Percentiles rank a stretch among this genome's conserved stretches.
Conservation (phyloP, 2,797 vertebrate genomes). For the Tamandua tetradactyla region DNA sequence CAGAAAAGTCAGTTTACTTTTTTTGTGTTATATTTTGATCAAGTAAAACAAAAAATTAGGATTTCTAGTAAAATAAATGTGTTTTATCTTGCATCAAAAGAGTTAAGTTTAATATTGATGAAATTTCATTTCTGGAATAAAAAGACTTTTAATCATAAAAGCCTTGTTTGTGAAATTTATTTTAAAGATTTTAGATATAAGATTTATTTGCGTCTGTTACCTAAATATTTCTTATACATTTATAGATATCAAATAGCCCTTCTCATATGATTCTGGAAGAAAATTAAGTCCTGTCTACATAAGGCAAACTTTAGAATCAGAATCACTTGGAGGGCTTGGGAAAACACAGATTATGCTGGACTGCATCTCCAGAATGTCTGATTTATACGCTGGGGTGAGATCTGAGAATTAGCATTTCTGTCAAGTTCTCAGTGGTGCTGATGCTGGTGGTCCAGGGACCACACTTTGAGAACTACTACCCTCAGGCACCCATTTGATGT, state of each 20-base stretch:
- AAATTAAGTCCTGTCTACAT: not conserved
- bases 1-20: conserved; percentile 29
- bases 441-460: not conserved
- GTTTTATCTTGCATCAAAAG: conserved; percentile 25
- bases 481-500: not conserved
- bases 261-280: conserved; percentile 22
- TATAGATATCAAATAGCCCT: not conserved
- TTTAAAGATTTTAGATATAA: not conserved
- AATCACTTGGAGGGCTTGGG: not conserved
- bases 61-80: conserved; percentile 44
- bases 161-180: not conserved
- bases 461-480: not conserved
- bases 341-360: not conserved
- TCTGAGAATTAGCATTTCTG: not conserved
- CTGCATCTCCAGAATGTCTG: not conserved
- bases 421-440: not conserved
- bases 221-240: not conserved
- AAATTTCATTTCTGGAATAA: conserved; percentile 39
- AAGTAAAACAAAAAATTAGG: not conserved
- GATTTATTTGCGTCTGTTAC: not conserved
- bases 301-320: not conserved
- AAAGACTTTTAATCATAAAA: conserved; percentile 5
- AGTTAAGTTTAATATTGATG: conserved; percentile 4
- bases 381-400: not conserved
- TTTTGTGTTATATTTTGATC: conserved; percentile 34